phyloP scores from a whole-genome alignment of 2,113 vertebrate genomes.

The Helogale parvula region DNA sequence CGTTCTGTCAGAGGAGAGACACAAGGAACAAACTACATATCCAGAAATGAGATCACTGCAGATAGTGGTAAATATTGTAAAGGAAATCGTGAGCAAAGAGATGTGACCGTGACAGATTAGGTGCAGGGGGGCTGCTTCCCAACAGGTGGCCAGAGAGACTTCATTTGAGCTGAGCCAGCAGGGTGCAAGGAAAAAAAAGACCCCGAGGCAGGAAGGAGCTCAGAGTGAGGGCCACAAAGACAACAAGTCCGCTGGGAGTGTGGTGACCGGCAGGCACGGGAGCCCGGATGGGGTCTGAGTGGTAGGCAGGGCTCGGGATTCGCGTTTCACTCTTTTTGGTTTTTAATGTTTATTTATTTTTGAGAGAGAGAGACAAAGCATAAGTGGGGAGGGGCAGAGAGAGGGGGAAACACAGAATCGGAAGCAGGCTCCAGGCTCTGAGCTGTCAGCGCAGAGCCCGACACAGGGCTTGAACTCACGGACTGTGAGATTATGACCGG shows the following conservation, averaged over 20 bases:
- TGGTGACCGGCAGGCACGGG: neutral
- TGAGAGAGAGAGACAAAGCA: too few species aligned
- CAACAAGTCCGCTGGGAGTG: fast-evolving
- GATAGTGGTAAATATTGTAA: neutral
- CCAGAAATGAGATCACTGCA: neutral
- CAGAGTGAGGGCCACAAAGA: fast-evolving
- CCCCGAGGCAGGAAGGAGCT: neutral
- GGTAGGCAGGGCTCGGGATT: neutral
- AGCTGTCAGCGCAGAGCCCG: too few species aligned
- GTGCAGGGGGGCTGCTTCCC: neutral
- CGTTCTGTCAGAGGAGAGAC: neutral
- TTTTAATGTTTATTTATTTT: too few species aligned
- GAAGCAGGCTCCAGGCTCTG: too few species aligned
- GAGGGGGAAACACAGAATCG: too few species aligned
- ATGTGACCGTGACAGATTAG: neutral
- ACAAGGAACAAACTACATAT: neutral
- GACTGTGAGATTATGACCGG: too few species aligned
- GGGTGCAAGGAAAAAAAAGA: neutral
- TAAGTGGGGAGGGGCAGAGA: too few species aligned
- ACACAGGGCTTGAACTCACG: too few species aligned
- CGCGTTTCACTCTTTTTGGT: neutral
- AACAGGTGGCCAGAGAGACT: neutral
- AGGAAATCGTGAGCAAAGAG: neutral
- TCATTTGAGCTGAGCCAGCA: neutral
- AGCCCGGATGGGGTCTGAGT: neutral